Evolutionary conservation across 37 sponge, comb jelly and placozoan species (phyloP).

Genomic region (Petrosia ficiformis): DNA sequence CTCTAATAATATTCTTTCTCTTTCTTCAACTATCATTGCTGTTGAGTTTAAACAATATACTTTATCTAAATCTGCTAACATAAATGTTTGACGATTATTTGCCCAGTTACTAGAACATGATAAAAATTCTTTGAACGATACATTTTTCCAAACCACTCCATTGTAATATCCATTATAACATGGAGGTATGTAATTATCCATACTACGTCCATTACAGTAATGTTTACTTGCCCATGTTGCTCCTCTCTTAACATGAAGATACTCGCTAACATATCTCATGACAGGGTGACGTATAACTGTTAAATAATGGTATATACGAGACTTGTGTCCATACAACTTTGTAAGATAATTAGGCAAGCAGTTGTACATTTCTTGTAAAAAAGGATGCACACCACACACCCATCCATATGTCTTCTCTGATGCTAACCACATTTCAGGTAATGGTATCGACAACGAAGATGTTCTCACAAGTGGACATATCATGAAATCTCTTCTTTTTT

Average conservation of each 20-base stretch:
- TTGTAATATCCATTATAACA: conserved; percentile 72
- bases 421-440: conserved; percentile 70
- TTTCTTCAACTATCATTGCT: not conserved
- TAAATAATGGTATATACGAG: conserved; percentile 30
- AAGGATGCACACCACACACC: conserved; percentile 85
- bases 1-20: conserved; percentile 28
- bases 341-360: conserved; percentile 52
- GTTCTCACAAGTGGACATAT: not conserved
- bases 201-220: conserved; percentile 28
- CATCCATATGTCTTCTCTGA: conserved; percentile 81
- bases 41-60: conserved; percentile 51
- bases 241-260: conserved; percentile 71
- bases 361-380: conserved; percentile 47
- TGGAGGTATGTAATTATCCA: conserved; percentile 44
- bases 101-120: conserved; percentile 78
- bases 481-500: not conserved
- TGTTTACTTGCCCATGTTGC: conserved; percentile 50
- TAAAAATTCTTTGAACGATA: conserved; percentile 65
- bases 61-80: conserved; percentile 65
- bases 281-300: conserved; percentile 80
- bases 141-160: conserved; percentile 44
- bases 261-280: conserved; percentile 81
- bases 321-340: not conserved
- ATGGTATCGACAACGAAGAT: not conserved
- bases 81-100: conserved; percentile 74